A percentile compares a stretch with the other conserved stretches of the same genome.
These are phyloP conservation scores for Balearica regulorum DNA, from an alignment of 2,797 vertebrate genomes.

Conservation along the genomic window DNA sequence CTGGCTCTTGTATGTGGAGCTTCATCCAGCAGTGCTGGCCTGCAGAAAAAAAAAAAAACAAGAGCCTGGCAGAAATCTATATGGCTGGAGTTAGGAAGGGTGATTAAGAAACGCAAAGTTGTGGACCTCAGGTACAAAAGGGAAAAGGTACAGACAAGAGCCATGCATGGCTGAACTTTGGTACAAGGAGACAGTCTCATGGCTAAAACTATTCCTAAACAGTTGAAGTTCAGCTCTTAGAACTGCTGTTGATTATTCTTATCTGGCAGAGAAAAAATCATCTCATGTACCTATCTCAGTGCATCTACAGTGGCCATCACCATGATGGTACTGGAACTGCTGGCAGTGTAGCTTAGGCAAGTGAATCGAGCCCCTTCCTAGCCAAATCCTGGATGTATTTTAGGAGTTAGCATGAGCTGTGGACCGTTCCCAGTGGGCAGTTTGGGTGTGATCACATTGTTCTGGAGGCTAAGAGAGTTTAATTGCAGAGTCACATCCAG, in stretches of 20 bases:
- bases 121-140: rapidly evolving
- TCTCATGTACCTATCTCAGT: rapidly evolving
- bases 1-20: neutral
- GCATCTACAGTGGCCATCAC: no score
- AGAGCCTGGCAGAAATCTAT: neutral
- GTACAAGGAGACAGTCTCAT: neutral
- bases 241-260: neutral
- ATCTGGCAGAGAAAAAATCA: neutral
- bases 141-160: neutral
- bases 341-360: neutral
- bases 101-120: neutral
- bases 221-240: neutral
- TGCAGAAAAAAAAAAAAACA: neutral
- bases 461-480: neutral
- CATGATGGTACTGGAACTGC: neutral
- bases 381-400: neutral
- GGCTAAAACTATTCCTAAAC: neutral
- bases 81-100: neutral
- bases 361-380: neutral
- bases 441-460: neutral
- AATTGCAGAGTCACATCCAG: neutral
- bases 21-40: neutral
- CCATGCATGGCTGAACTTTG: neutral
- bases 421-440: rapidly evolving
- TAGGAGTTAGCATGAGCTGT: neutral